Percentiles rank a stretch among this genome's conserved stretches.
phyloP scores from a whole-genome alignment of 2,113 vertebrate species.

The Salvator merianae region DNA sequence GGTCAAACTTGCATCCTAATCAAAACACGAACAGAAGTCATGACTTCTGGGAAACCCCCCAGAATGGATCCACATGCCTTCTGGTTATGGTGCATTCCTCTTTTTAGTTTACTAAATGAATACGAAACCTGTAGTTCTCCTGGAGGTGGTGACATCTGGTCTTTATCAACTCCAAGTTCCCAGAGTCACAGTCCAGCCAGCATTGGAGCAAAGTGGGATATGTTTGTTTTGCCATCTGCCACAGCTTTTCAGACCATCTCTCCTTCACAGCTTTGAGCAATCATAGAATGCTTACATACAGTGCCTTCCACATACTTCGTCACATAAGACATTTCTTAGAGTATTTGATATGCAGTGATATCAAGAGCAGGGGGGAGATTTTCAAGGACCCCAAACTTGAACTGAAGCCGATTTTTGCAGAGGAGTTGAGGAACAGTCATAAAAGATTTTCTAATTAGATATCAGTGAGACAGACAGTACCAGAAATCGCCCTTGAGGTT shows the following conservation, averaged over 20 bases:
- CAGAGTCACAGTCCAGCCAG: neutral
- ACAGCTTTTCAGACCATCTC: neutral
- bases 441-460: conserved; percentile 35
- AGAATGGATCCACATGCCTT: too few relatives aligned
- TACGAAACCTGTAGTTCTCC: too few relatives aligned
- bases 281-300: neutral
- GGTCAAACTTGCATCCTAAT: too few relatives aligned
- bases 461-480: conserved; percentile 2
- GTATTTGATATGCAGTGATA: neutral
- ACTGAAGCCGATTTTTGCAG: conserved; percentile 22
- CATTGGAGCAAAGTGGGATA: neutral
- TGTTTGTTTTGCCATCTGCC: neutral
- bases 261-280: neutral
- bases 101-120: too few relatives aligned
- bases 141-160: too few relatives aligned
- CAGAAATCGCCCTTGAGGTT: conserved; percentile 6
- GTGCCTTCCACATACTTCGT: neutral
- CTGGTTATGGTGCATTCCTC: too few relatives aligned
- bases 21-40: too few relatives aligned
- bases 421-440: conserved; percentile 4
- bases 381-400: conserved; percentile 14
- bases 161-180: too few relatives aligned
- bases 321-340: neutral
- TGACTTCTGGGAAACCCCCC: too few relatives aligned
- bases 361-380: neutral